Evolutionary conservation across 2,888 invertebrate species (phyloP), one percentile per base, ranked within the genome.

Genomic region (Selenia dentaria): DNA sequence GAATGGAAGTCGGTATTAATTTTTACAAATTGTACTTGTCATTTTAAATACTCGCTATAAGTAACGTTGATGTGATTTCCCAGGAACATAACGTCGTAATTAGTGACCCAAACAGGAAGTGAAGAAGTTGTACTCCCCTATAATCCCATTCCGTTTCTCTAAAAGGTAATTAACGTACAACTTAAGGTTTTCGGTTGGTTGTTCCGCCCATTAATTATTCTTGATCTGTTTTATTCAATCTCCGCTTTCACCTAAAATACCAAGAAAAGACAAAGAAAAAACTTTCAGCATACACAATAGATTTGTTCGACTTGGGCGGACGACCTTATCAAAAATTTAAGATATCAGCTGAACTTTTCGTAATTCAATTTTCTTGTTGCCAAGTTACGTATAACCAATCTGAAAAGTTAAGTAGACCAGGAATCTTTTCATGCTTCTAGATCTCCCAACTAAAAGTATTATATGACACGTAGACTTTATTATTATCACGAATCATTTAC

Each of bases 121-220:
- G 53, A 57, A 50, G 27, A 32, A 51, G 48, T 50, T 50, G 47
- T 50, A 34, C 36, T 62, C 57, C 54, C 53, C 50, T 62, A 67
- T 67, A 66, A 65, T 66, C 62, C 63, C 62, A 61, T 65, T 63
- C 65, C 55, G 62, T 69, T 65, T 61, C 65, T 61, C 61, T 54
- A 57, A 54, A 60, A 63, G 59, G 64, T 55, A 64, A 67, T 67
- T 59, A 60, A 61, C 58, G 51, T 51, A 47, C 46, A 52, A 56
- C 54, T 50, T 57, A 57, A 55, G 57, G 51, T 53, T 50, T 46
- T 47, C 45, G 46, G 51, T 49, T 49, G 46, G 53, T 51, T 51
- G 54, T 46, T 54, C 43, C 41, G 49, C 24, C 39, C 46, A 54
- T 50, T 53, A 51, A 54, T 56, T 53, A 42, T 54, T 55, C 59